Percentiles rank a stretch among this genome's conserved stretches.
Evolutionary conservation across 2,888 invertebrate species (phyloP).

Genomic region (Mythimna ferrago): DNA sequence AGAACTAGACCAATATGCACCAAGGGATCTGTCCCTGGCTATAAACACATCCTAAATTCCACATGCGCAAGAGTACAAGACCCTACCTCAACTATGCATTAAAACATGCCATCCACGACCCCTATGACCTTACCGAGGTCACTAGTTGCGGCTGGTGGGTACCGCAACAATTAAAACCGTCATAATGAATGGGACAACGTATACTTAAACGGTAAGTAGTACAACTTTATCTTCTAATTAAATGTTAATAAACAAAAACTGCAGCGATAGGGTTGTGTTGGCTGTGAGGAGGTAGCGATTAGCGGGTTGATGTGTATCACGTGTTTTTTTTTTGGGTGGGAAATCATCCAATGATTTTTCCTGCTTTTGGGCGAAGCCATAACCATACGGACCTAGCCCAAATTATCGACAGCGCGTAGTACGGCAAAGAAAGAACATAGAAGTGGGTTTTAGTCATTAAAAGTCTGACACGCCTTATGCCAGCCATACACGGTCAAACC

Average conservation of each 20-base stretch:
- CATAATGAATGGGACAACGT: conserved; percentile 77
- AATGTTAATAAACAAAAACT: conserved; percentile 87
- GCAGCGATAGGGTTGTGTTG: conserved; percentile 61
- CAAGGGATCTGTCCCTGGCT: not conserved
- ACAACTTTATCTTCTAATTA: conserved; percentile 85
- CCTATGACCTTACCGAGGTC: conserved; percentile 60
- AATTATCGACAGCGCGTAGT: no score
- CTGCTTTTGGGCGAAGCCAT: no score
- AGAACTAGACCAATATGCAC: not conserved
- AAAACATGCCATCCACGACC: conserved; percentile 51
- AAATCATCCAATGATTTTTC: no score
- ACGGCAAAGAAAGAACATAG: no score
- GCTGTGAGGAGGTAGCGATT: conserved; percentile 60
- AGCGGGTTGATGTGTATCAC: conserved; percentile 17
- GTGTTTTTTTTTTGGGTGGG: no score
- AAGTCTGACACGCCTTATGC: no score
- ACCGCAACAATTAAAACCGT: conserved; percentile 70
- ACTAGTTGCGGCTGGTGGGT: conserved; percentile 32
- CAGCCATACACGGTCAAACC: no score
- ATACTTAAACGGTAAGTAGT: conserved; percentile 68
- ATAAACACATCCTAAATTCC: not conserved
- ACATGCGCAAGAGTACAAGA: conserved; percentile 13
- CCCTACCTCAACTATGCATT: conserved; percentile 25
- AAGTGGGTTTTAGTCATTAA: no score
- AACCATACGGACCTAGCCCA: no score